Evolutionary conservation across 2,797 vertebrate genomes (phyloP), one percentile per base, ranked within the genome.

Genomic region (Crenuchus spilurus): DNA sequence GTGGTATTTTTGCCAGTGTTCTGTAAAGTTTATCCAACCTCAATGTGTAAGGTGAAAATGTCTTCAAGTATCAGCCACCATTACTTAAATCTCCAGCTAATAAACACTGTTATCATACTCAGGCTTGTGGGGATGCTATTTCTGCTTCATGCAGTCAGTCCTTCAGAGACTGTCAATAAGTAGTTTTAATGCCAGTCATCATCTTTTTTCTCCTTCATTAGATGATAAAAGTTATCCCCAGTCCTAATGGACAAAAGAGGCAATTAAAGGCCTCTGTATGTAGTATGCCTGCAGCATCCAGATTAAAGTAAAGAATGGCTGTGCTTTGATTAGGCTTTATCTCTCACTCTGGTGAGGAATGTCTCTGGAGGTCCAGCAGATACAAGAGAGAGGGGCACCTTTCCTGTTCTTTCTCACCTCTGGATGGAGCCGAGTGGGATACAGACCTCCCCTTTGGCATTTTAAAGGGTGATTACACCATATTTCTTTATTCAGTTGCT

Each of bases 41-140:
- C 3, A 35, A 35, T 35, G 8, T 35, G 3, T 35, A 35, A 8
- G 8, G 8, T 35, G 3, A 35, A 4, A 49, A 49, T 13, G 22
- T 26, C 2, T 26, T 52, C n/a, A 18, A 18, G 6, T 11, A 20
- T 5, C n/a, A 6, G 4, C 44, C 18, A n/a, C 44, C 16, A n/a
- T 24, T 24, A 18, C 46, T 63, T 13, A 37, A 69, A 39, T 30
- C 41, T 37, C 20, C 24, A 51, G 2, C 41, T 70, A 51, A 37
- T 74, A 60, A 69, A 78, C 76, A 70, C 14, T 54, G 28, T 70
- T 65, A 64, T 65, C 58, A 35, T n/a, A 39, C 52, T 69, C 48
- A 11, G 18, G 30, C 46, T 7, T 37, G 18, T n/a, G n/a, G n/a
- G n/a, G n/a, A n/a, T n/a, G 33, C 44, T 33, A 20, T 13, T 5